Evolutionary conservation across 2,888 invertebrate genomes (phyloP), one percentile per base, ranked within the genome.

Genomic region (Kuschelorhynchus macadamiae): DNA sequence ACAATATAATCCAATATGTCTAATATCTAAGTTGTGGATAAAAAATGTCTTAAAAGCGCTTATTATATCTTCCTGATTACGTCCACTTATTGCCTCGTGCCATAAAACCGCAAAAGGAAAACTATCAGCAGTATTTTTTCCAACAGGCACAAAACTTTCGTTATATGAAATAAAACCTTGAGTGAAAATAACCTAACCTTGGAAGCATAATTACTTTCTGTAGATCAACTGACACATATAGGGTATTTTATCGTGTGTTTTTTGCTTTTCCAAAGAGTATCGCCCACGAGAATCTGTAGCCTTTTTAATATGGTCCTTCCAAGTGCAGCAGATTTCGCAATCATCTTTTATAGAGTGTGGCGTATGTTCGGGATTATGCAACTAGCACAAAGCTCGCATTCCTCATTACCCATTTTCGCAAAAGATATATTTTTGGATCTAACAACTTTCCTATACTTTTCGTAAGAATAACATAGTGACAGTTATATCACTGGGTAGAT

Each of bases 201-300:
- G 67, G 67, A 0, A 67, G 46, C 63, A 67, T 67, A 5, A 63
- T 62, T 5, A 67, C 55, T 17, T 67, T 60, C 12, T 49, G 60
- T 11, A 60, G 36, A 39, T 60, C 49, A 16, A 60, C 60, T 14
- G 60, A 60, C n/a, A 60, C 36, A 12, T 21, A 60, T 18, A 60
- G 18, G 4, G 33, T 47, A 17, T 59, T 47, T 60, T 49, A 25
- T 12, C 21, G 49, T 49, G 18, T 7, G 9, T 16, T 33, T 49
- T 49, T 41, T 56, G 18, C 16, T 49, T 60, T n/a, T 49, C 17
- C 17, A 32, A 33, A 11, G n/a, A 7, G 36, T 50, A 60, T 18
- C 33, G 1, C 49, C 1, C 20, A 49, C 49, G 30, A 4, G 60
- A 60, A 36, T 49, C 47, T 49, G 9, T 60, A 25, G 60, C 60